Percentiles rank a stretch among this genome's conserved stretches.
Conservation (phyloP, 2,113 vertebrate species). For the Sturnus vulgaris region DNA sequence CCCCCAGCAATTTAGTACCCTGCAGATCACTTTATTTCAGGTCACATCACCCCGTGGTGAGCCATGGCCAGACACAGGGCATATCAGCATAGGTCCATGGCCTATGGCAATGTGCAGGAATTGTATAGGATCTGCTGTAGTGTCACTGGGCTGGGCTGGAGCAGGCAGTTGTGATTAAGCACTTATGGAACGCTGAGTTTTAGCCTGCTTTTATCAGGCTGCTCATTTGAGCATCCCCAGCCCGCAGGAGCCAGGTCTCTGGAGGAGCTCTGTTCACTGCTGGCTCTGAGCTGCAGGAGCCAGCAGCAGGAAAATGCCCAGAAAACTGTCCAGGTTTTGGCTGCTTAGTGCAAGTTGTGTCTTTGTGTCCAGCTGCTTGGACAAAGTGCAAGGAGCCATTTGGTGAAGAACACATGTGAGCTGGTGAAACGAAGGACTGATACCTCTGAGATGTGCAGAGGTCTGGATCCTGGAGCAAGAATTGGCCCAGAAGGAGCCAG, state of each 20-base stretch:
- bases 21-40: neutral
- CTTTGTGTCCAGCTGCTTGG: neutral
- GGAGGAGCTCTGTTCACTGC: neutral
- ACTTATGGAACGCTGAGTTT: neutral
- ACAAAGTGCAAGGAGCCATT: rapidly evolving
- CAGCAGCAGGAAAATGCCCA: neutral
- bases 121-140: neutral
- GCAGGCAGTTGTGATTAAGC: neutral
- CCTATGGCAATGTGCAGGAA: neutral
- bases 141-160: neutral
- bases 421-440: rapidly evolving
- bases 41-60: neutral
- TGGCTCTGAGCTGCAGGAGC: neutral
- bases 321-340: neutral
- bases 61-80: rapidly evolving
- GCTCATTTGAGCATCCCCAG: neutral
- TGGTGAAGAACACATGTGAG: neutral
- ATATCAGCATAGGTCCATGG: neutral
- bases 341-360: neutral
- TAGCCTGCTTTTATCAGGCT: neutral
- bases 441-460: neutral
- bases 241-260: rapidly evolving
- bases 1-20: neutral
- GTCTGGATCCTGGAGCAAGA: rapidly evolving
- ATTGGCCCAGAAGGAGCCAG: neutral